Conservation (phyloP, 1,140 invertebrate species). For the Drosophila setifemur region DNA sequence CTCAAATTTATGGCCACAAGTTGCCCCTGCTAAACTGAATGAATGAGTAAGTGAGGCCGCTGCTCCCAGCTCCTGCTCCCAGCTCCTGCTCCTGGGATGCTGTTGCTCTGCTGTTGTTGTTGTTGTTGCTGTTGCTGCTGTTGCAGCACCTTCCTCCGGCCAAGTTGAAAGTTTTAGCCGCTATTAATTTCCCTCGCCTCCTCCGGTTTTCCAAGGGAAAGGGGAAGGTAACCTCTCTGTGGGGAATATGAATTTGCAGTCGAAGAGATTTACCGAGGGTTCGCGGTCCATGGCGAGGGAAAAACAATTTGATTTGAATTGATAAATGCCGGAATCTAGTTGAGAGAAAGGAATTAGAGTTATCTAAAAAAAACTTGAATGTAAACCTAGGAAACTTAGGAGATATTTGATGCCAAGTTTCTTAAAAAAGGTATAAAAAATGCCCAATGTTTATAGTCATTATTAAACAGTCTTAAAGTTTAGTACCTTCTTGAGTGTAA, state of each 20-base stretch:
- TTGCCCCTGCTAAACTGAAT: slow-evolving; percentile 53
- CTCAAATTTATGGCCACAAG: slow-evolving; percentile 70
- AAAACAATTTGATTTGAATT: slow-evolving; percentile 35
- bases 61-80: slow-evolving; percentile 4
- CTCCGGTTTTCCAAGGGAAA: background rate
- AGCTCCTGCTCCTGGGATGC: background rate
- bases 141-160: slow-evolving; percentile 28
- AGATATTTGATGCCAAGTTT: too few relatives aligned
- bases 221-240: slow-evolving; percentile 24
- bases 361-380: too few relatives aligned
- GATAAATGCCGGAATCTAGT: slow-evolving; percentile 7
- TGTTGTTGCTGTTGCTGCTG: slow-evolving; percentile 13
- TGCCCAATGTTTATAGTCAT: too few relatives aligned
- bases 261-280: slow-evolving; percentile 28
- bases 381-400: too few relatives aligned
- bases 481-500: too few relatives aligned
- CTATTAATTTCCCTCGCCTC: slow-evolving; percentile 62
- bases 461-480: too few relatives aligned
- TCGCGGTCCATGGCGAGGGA: background rate
- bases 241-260: slow-evolving; percentile 52
- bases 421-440: too few relatives aligned
- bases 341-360: too few relatives aligned
- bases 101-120: background rate
- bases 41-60: slow-evolving; percentile 44
- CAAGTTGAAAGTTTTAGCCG: slow-evolving; percentile 64